Base-by-base conservation (phyloP, 2,888 invertebrate genomes). In the Nymphalis c-album region DNA sequence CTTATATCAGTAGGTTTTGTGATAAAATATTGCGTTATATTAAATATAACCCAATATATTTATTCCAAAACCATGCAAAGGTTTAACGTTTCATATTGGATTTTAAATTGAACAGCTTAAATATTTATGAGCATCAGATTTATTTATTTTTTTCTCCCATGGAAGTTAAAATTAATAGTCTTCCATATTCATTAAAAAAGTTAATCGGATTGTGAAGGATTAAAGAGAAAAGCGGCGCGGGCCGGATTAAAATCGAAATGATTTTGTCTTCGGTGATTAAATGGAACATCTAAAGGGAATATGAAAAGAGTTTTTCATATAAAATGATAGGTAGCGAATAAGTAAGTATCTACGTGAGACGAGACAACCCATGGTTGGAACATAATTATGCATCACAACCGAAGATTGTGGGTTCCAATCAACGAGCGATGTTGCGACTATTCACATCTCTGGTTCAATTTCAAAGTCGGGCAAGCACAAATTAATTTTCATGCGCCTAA, bases 161-260 rank as follows among this genome's bases (percentile, higher is more conserved):
- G 20, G 26, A 50, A 20, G 10, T 50, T 50, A 50, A 50, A 50
- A 50, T 18, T n/a, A 50, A 50, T 50, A 50, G 50, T 50, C 50
- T 50, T 50, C 10, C 18, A 50, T 50, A 50, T 50, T 50, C 50
- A 50, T 50, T 50, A 20, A 50, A 50, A 50, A 50, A 31, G 31
- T 31, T 53, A 17, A 53, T 53, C 53, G 26, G 26, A 17, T 26
- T 26, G 17, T 31, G 22, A 55, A 26, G 22, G 53, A 22, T 22
- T 55, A 55, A 55, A 55, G 26, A 26, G 53, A 55, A 55, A 31
- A 55, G 53, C 31, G 17, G 31, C 53, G 31, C n/a, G 17, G 7
- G 7, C 7, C 16, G 53, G 26, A 55, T 55, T 55, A 31, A 55
- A 55, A 31, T 55, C 7, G 17, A 17, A n/a, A 7, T 22, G 26